Evolutionary conservation across 2,888 invertebrate genomes (phyloP).

Genomic region (Sphaerophoria rueppellii): DNA sequence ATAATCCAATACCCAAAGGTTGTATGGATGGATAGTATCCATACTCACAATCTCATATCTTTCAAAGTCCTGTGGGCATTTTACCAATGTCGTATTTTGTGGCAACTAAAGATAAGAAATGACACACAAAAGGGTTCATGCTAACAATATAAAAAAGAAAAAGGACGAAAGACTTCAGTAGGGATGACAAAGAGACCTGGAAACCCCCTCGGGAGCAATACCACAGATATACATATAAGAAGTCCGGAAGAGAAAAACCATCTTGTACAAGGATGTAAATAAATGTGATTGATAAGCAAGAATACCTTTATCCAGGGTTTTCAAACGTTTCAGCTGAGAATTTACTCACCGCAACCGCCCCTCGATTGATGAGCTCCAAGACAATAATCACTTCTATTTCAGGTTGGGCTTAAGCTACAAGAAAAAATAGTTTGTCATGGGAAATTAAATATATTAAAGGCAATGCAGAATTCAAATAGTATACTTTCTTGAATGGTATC

Average conservation of each 20-base stretch:
- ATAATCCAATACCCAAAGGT: not conserved
- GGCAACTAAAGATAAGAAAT: constrained; percentile 15
- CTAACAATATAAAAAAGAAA: not conserved
- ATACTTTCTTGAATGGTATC: too few species aligned
- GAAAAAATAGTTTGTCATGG: too few species aligned
- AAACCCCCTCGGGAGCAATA: constrained; percentile 9
- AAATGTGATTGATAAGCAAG: constrained; percentile 28
- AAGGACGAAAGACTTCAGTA: not conserved
- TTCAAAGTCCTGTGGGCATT: constrained; percentile 10
- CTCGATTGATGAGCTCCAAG: too few species aligned
- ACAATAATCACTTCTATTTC: too few species aligned
- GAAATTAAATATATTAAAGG: too few species aligned
- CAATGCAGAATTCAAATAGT: too few species aligned
- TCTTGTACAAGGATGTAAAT: not conserved
- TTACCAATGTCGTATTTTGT: not conserved
- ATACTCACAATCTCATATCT: not conserved
- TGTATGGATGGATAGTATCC: not conserved
- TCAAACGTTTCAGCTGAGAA: too few species aligned
- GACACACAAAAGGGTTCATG: constrained; percentile 17
- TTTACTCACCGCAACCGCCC: too few species aligned
- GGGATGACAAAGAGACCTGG: constrained; percentile 15
- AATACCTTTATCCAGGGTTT: too few species aligned
- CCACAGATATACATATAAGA: constrained; percentile 18
- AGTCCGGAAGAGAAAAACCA: constrained; percentile 14
- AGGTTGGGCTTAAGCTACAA: too few species aligned